Conservation (phyloP, 1,140 invertebrate species). For the Aphidius ervi region DNA sequence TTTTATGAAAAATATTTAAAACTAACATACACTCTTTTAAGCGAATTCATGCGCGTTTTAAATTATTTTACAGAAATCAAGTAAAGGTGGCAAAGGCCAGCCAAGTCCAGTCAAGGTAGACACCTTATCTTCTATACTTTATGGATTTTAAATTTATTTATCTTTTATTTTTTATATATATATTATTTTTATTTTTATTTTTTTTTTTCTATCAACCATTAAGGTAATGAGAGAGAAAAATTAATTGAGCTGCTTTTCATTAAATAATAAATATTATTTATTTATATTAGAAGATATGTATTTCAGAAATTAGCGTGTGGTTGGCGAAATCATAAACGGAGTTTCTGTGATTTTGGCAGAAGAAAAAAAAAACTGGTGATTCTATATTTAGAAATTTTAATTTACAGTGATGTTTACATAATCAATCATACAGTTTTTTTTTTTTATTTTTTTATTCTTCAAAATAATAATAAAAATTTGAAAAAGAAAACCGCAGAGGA, state of each 20-base stretch:
- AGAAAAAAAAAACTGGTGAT: slow-evolving; percentile 45
- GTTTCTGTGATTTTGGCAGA: slow-evolving; percentile 32
- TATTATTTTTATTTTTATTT: slow-evolving; percentile 11
- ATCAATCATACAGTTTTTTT: too few relatives aligned
- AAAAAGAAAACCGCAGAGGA: too few relatives aligned
- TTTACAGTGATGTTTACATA: neutral
- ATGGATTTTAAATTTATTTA: slow-evolving; percentile 26
- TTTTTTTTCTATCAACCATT: neutral
- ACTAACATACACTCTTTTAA: neutral
- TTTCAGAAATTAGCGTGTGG: slow-evolving; percentile 49
- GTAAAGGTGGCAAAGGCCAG: slow-evolving; percentile 59
- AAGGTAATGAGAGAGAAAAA: neutral
- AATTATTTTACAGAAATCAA: slow-evolving; percentile 60
- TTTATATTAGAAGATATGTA: slow-evolving; percentile 30
- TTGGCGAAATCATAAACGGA: slow-evolving; percentile 35
- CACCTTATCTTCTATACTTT: slow-evolving; percentile 27
- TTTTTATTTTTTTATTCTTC: too few relatives aligned
- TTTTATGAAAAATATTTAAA: too few relatives aligned
- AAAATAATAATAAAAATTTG: too few relatives aligned
- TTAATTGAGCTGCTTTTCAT: too few relatives aligned
- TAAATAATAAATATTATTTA: slow-evolving; percentile 29
- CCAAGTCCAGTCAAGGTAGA: slow-evolving; percentile 57
- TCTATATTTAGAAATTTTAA: slow-evolving; percentile 21
- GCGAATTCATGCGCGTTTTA: slow-evolving; percentile 26
- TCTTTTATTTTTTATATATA: slow-evolving; percentile 2